Conservation (phyloP, 2,113 vertebrate species). For the Colaptes auratus region DNA sequence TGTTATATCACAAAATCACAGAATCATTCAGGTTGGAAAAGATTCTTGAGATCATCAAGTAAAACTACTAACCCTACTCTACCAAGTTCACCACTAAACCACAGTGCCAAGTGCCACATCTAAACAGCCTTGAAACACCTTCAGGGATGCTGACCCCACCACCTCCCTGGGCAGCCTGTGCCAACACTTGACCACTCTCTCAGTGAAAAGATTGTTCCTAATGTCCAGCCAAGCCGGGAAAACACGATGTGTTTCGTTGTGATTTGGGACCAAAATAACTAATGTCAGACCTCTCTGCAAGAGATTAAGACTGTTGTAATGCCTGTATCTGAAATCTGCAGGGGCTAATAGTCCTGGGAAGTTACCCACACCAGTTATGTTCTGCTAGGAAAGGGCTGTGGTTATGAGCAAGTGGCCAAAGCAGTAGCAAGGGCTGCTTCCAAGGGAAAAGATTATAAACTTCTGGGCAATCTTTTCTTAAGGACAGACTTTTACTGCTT, state of each 20-base stretch:
- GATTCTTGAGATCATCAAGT: too few relatives aligned
- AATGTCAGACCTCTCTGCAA: not conserved
- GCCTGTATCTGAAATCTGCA: not conserved
- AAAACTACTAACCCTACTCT: too few relatives aligned
- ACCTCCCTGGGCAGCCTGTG: too few relatives aligned
- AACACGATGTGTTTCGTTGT: not conserved
- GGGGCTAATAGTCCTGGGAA: not conserved
- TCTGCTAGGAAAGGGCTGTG: not conserved
- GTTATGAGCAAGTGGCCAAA: not conserved
- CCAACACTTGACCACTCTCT: too few relatives aligned
- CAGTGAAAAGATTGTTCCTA: too few relatives aligned
- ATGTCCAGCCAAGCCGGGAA: too few relatives aligned
- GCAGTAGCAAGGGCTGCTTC: not conserved
- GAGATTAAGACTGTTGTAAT: not conserved
- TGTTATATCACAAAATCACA: not conserved
- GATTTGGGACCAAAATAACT: not conserved
- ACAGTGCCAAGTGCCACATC: too few relatives aligned
- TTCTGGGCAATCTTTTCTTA: not conserved
- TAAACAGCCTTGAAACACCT: too few relatives aligned
- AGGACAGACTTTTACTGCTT: not conserved
- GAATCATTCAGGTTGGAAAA: too few relatives aligned
- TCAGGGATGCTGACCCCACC: too few relatives aligned
- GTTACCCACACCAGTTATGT: not conserved
- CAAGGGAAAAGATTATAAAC: not conserved
- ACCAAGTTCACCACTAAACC: too few relatives aligned